Conservation (phyloP, 2,797 vertebrate genomes). For the Protonibea diacanthus region DNA sequence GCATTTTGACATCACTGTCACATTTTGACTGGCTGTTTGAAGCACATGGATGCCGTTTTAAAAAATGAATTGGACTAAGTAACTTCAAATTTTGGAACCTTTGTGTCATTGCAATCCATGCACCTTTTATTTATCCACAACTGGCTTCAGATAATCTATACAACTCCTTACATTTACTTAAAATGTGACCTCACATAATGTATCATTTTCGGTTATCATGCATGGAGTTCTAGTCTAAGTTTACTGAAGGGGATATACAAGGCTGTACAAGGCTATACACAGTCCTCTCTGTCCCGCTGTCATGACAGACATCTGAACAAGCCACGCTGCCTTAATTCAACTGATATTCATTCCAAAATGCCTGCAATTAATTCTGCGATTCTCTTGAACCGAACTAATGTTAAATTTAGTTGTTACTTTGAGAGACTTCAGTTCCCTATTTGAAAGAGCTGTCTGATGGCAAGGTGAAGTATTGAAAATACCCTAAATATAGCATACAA, state of each 20-base stretch:
- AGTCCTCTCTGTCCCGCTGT: too few species aligned
- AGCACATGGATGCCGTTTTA: neutral
- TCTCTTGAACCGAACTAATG: too few species aligned
- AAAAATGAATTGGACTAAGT: neutral
- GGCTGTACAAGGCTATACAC: too few species aligned
- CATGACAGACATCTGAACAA: too few species aligned
- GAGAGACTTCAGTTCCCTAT: too few species aligned
- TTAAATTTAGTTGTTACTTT: too few species aligned
- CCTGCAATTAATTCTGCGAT: too few species aligned
- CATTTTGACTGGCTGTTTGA: neutral
- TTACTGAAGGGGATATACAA: neutral
- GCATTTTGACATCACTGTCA: conserved; percentile 1
- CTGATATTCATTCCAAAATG: too few species aligned
- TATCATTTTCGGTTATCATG: neutral
- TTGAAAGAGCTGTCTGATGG: too few species aligned
- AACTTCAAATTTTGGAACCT: neutral
- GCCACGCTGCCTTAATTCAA: too few species aligned
- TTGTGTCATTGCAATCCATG: neutral
- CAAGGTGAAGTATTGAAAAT: too few species aligned
- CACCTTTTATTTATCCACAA: neutral
- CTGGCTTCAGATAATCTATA: neutral
- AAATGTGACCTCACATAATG: neutral
- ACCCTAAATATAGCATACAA: too few species aligned
- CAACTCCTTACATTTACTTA: neutral
- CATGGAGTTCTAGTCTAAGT: neutral